Conservation (phyloP, 2,888 invertebrate species). For the Thymelicus acteon region DNA sequence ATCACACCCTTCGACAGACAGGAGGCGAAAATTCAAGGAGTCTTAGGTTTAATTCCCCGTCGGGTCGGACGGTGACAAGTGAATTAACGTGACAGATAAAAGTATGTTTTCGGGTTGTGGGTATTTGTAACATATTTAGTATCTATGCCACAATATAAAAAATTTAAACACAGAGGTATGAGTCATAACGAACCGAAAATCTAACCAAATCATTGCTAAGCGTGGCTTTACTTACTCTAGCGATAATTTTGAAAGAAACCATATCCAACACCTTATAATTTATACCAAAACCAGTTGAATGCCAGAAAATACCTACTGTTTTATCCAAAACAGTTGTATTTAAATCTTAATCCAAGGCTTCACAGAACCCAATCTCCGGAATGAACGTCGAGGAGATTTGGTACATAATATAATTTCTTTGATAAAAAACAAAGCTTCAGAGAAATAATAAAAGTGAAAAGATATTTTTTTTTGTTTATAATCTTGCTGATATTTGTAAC, state of each 20-base stretch:
- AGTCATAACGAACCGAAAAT: too few relatives aligned
- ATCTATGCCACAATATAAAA: too few relatives aligned
- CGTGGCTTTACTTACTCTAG: too few relatives aligned
- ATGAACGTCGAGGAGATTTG: constrained; percentile 3
- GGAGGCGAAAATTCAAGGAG: too few relatives aligned
- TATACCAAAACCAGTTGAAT: neutral
- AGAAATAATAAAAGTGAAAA: neutral
- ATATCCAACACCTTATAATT: neutral
- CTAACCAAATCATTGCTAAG: too few relatives aligned
- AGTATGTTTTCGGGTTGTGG: too few relatives aligned
- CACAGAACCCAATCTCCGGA: constrained; percentile 3
- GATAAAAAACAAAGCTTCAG: neutral
- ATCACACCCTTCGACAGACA: too few relatives aligned
- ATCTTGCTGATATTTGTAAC: neutral
- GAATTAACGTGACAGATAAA: too few relatives aligned
- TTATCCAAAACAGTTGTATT: constrained; percentile 5
- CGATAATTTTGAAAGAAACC: neutral
- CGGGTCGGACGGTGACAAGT: too few relatives aligned
- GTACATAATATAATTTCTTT: neutral
- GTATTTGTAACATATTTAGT: too few relatives aligned
- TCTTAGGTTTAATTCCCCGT: too few relatives aligned
- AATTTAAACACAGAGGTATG: too few relatives aligned
- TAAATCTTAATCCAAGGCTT: constrained; percentile 1
- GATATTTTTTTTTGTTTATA: neutral
- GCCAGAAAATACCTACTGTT: neutral